phyloP scores from a whole-genome alignment of 1,140 invertebrate species.

The Bombus waltoni region DNA sequence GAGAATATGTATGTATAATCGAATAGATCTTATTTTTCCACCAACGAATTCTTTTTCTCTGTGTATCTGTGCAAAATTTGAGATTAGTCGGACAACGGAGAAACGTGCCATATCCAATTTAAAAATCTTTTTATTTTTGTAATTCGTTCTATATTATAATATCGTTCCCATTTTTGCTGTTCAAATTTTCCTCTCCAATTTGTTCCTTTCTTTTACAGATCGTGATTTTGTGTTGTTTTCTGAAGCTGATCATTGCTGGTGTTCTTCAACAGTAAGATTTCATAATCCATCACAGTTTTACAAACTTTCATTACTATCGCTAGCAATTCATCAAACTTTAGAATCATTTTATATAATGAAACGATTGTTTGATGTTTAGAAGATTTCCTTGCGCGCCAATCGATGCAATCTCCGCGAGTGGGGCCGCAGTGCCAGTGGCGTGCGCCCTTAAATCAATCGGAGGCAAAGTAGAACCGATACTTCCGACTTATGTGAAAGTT shows the following conservation, averaged over 20 bases:
- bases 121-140: too few species aligned
- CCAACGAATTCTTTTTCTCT: too few species aligned
- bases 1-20: too few species aligned
- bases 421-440: constrained; percentile 40
- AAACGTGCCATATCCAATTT: too few species aligned
- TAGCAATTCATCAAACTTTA: too few species aligned
- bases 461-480: neutral
- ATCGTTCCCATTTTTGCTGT: too few species aligned
- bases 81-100: too few species aligned
- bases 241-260: constrained; percentile 19
- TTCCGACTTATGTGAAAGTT: constrained; percentile 67
- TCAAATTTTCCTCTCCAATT: neutral
- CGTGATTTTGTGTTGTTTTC: constrained; percentile 17
- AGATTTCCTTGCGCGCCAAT: constrained; percentile 59
- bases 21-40: too few species aligned
- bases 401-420: constrained; percentile 15
- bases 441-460: constrained; percentile 57
- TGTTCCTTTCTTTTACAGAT: constrained; percentile 9
- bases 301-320: too few species aligned
- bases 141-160: too few species aligned
- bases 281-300: neutral
- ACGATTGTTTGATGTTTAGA: constrained; percentile 31
- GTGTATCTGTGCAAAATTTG: too few species aligned
- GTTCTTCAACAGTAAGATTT: constrained; percentile 40
- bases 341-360: neutral